Percentiles rank a stretch among this genome's conserved stretches.
These are phyloP conservation scores for Chelonia mydas DNA, from an alignment of 2,797 vertebrate genomes.

Conservation along the genomic window DNA sequence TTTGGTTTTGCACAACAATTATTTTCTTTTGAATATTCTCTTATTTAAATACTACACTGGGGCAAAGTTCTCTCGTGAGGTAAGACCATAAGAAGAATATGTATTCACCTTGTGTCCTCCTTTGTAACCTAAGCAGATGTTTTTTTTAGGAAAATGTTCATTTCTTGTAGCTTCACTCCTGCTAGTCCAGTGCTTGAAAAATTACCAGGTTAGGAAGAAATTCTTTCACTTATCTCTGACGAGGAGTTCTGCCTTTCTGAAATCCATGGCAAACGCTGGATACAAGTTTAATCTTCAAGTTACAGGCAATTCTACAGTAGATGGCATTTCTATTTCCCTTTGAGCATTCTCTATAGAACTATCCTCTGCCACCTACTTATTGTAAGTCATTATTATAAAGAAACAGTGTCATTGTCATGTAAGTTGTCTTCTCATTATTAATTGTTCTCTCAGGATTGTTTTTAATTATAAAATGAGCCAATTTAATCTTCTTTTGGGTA, in stretches of 20 bases:
- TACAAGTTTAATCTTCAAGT: neutral
- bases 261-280: neutral
- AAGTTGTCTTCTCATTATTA: neutral
- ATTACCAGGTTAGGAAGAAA: slow-evolving; percentile 34
- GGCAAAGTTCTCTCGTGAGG: neutral
- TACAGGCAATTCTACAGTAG: neutral
- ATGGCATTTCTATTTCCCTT: neutral
- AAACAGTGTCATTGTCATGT: neutral
- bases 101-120: neutral
- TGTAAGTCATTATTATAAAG: neutral
- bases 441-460: neutral
- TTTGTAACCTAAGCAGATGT: neutral
- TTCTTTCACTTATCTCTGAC: neutral
- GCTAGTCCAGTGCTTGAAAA: neutral
- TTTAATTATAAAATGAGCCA: neutral
- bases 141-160: neutral
- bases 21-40: neutral
- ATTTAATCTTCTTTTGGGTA: neutral
- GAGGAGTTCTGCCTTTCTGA: slow-evolving; percentile 1
- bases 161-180: neutral
- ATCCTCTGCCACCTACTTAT: neutral
- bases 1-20: neutral
- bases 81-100: neutral
- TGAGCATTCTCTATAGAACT: neutral
- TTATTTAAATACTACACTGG: neutral